Evolutionary conservation across 2,888 invertebrate genomes (phyloP).

Genomic region (Drosophila tanythrix): DNA sequence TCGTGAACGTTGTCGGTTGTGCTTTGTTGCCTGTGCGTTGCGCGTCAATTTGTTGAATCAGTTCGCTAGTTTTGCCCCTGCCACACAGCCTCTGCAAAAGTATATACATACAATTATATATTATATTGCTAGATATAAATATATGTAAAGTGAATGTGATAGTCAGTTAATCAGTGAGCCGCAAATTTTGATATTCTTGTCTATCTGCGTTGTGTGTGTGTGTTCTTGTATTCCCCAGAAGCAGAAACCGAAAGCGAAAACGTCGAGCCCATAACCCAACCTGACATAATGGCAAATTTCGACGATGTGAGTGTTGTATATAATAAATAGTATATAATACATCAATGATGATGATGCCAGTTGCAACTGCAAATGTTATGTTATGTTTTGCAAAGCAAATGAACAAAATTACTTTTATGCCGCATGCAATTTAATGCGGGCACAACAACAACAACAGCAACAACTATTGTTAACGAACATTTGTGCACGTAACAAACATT

Average conservation of each 20-base stretch:
- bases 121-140: conserved; percentile 11
- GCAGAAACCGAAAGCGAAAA: conserved; percentile 67
- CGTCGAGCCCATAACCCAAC: conserved; percentile 52
- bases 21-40: conserved; percentile 14
- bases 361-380: conserved; percentile 44
- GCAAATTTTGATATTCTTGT: conserved; percentile 38
- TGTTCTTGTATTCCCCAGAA: conserved; percentile 63
- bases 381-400: conserved; percentile 43
- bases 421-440: conserved; percentile 55
- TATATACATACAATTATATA: conserved; percentile 22
- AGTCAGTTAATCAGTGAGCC: conserved; percentile 21
- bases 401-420: conserved; percentile 27
- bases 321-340: not conserved
- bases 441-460: conserved; percentile 36
- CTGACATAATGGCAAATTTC: conserved; percentile 82
- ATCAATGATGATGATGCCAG: conserved; percentile 8
- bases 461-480: conserved; percentile 62
- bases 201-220: conserved; percentile 3
- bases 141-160: conserved; percentile 56
- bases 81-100: conserved; percentile 34
- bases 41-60: conserved; percentile 31
- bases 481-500: conserved; percentile 75
- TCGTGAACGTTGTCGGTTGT: conserved; percentile 56
- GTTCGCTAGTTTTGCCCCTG: conserved; percentile 22
- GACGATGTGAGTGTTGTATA: conserved; percentile 83